Evolutionary conservation across 2,888 invertebrate genomes (phyloP), one percentile per base, ranked within the genome.

Genomic region (Amorpha juglandis): DNA sequence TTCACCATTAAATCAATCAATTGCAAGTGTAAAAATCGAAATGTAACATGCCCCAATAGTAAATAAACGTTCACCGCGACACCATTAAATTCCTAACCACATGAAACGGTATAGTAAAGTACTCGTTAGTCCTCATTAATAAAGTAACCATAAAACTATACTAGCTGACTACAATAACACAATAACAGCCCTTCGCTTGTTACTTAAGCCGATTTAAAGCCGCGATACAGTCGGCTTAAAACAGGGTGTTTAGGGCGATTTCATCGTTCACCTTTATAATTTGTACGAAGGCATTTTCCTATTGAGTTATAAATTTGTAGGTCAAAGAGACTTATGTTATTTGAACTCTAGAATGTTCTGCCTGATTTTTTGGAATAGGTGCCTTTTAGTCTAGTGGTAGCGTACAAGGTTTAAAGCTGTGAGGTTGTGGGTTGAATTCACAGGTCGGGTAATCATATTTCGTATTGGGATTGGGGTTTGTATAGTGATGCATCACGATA

Each of bases 151-250:
- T 55, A 64, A 64, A 64, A 53, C 53, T 55, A 58, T 33, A 51
- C 16, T 27, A 47, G 51, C 50, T 63, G 53, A 47, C 62, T 62
- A 62, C 51, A 63, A 66, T 62, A 63, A 62, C 52, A 65, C 62
- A 65, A 65, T 73, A 71, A 74, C 68, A 66, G 72, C 69, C 69
- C 67, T 73, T 73, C 64, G 50, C 69, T 72, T 68, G 72, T 70
- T 74, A 69, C 68, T 69, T 71, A 75, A 76, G 73, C 70, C 70
- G 71, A 71, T 75, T 75, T 71, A 68, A 70, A 69, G 65, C 67
- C 69, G 64, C 71, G 65, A 74, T 75, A 74, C 68, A 55, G 47
- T 12, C 67, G 71, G 55, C 70, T 71, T 69, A 68, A 53, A 74
- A 68, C 63, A 62, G 63, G 63, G 65, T 58, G 52, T 65, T 69